Evolutionary conservation across 2,113 vertebrate species (phyloP).

Genomic region (Melanerpes formicivorus): DNA sequence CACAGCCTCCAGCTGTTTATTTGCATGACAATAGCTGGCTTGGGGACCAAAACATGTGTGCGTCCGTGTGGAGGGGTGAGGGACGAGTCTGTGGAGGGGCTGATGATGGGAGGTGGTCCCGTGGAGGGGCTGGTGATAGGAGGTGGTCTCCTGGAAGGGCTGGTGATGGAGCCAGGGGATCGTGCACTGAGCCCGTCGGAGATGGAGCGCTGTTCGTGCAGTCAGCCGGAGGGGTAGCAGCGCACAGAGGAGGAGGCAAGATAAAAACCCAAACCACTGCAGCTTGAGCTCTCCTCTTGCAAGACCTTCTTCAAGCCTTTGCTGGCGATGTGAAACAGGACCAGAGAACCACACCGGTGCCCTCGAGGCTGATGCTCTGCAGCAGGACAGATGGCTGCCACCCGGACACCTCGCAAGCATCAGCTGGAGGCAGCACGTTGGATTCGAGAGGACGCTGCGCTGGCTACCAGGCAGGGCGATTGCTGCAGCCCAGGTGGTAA

Average conservation of each 20-base stretch:
- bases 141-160: too few species aligned
- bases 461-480: background rate
- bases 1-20: background rate
- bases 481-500: background rate
- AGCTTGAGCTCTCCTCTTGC: background rate
- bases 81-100: background rate
- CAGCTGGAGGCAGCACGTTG: accelerated
- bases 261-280: background rate
- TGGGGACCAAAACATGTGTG: background rate
- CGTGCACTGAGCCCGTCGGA: background rate
- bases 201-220: background rate
- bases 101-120: background rate
- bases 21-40: background rate
- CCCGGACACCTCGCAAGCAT: background rate
- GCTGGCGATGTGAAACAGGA: background rate
- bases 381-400: background rate
- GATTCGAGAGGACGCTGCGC: background rate
- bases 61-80: background rate
- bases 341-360: background rate
- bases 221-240: background rate
- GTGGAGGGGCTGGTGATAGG: too few species aligned
- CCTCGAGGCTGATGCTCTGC: background rate
- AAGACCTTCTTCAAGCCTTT: background rate
- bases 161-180: background rate
- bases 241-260: background rate